phyloP scores from a whole-genome alignment of 2,113 vertebrate genomes.

The Melanerpes aurifrons region DNA sequence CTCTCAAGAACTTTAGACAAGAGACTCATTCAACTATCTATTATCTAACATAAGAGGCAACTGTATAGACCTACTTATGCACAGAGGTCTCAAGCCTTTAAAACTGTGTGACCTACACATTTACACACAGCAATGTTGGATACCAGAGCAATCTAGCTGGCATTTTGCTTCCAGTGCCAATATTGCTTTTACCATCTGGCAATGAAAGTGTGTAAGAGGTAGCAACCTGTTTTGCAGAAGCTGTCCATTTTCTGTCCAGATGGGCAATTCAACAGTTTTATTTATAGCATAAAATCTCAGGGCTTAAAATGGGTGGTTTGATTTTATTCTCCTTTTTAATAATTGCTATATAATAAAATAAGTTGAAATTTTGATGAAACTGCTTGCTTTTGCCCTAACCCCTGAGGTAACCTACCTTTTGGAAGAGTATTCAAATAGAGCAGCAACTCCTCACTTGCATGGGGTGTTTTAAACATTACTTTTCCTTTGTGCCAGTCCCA shows the following conservation, averaged over 20 bases:
- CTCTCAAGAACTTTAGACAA: neutral
- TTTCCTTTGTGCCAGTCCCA: neutral
- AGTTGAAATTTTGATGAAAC: neutral
- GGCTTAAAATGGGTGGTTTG: neutral
- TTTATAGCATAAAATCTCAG: neutral
- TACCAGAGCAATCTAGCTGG: neutral
- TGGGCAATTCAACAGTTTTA: neutral
- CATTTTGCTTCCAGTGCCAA: neutral
- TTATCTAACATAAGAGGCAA: neutral
- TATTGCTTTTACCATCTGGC: neutral
- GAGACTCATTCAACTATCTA: neutral
- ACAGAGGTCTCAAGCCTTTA: neutral
- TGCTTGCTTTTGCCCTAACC: neutral
- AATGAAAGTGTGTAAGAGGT: neutral
- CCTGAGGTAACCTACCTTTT: neutral
- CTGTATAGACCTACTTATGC: neutral
- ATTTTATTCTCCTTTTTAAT: neutral
- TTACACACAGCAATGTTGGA: neutral
- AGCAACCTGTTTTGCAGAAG: neutral
- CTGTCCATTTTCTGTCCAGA: neutral
- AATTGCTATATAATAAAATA: neutral
- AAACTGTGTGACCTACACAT: neutral
- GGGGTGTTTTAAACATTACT: neutral
- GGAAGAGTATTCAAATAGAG: neutral
- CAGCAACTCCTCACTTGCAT: neutral